Conservation (phyloP, 2,113 vertebrate genomes). For the Ptilorrhoa leucosticta region DNA sequence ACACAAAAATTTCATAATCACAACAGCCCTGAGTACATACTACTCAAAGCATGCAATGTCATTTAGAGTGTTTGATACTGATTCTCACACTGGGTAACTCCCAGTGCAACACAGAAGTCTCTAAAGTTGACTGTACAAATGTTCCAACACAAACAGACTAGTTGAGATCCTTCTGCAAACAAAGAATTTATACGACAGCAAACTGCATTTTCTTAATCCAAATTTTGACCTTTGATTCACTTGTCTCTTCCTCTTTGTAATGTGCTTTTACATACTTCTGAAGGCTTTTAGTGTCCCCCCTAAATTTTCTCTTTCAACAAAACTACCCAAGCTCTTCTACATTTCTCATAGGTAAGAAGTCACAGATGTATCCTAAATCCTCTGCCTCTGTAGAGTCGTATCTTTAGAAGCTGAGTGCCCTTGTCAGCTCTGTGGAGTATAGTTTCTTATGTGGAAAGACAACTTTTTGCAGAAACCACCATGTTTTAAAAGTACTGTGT, state of each 20-base stretch:
- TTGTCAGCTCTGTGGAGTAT: background rate
- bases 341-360: background rate
- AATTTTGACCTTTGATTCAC: background rate
- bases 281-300: background rate
- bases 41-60: background rate
- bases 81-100: conserved; percentile 22
- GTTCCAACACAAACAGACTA: background rate
- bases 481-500: background rate
- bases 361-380: background rate
- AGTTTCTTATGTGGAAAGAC: background rate
- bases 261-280: background rate
- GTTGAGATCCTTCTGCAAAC: background rate
- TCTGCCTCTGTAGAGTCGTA: background rate
- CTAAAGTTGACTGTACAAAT: background rate
- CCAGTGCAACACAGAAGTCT: background rate
- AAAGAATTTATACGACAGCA: background rate
- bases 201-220: background rate
- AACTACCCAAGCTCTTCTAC: background rate
- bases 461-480: background rate
- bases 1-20: background rate
- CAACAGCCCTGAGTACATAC: background rate
- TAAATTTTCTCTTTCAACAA: background rate
- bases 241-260: background rate
- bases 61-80: background rate
- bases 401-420: background rate